Evolutionary conservation across 2,113 vertebrate species (phyloP).

Genomic region (Seriola quinqueradiata): DNA sequence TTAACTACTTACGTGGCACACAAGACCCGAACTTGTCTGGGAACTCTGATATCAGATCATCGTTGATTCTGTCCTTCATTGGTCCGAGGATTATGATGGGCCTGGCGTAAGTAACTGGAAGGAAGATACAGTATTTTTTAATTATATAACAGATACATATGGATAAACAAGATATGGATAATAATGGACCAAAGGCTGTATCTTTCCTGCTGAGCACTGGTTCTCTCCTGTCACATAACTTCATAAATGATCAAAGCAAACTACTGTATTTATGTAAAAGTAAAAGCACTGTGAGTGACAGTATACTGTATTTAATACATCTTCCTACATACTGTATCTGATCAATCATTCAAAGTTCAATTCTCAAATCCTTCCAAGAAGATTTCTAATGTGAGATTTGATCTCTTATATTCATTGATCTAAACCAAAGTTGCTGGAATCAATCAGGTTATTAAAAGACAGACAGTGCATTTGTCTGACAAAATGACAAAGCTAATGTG

Average conservation of each 20-base stretch:
- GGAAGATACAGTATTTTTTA: background rate
- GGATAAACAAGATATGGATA: background rate
- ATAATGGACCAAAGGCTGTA: background rate
- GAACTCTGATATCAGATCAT: constrained; percentile 98
- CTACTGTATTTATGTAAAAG: too few species aligned
- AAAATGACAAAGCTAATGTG: too few species aligned
- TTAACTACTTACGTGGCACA: constrained; percentile 93
- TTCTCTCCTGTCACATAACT: too few species aligned
- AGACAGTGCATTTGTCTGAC: too few species aligned
- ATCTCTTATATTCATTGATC: too few species aligned
- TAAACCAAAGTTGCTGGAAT: too few species aligned
- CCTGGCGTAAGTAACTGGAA: constrained; percentile 93
- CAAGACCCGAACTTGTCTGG: constrained; percentile 98
- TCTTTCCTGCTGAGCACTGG: background rate
- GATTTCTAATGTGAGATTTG: too few species aligned
- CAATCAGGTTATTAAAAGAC: too few species aligned
- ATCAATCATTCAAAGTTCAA: background rate
- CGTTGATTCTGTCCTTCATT: constrained; percentile 98
- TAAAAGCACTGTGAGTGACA: too few species aligned
- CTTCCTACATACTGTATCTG: too few species aligned
- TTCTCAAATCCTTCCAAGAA: background rate
- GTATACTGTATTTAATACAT: too few species aligned
- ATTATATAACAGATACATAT: background rate
- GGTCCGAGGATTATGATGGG: constrained; percentile 97
- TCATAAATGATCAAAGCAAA: too few species aligned